Conservation (phyloP, 2,113 vertebrate genomes). For the Pachypanchax playfairii region DNA sequence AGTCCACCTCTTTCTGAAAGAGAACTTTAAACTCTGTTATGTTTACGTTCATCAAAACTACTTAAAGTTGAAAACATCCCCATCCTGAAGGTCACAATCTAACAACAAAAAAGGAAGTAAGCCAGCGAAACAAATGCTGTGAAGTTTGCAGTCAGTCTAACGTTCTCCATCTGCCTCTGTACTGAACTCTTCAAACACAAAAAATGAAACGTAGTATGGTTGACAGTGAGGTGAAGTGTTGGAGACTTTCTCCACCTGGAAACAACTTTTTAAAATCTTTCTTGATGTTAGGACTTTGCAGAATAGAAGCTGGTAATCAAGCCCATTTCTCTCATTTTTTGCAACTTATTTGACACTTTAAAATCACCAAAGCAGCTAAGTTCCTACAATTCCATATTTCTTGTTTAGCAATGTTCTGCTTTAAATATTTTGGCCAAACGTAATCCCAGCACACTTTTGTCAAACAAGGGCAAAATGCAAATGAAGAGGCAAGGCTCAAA, state of each 20-base stretch:
- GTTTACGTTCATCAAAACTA: background rate
- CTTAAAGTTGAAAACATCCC: background rate
- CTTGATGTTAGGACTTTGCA: background rate
- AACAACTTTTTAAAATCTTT: slow-evolving; percentile 1
- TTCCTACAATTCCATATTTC: slow-evolving; percentile 45
- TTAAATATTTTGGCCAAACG: slow-evolving; percentile 48
- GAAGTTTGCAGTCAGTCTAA: background rate
- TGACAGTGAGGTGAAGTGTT: too few species aligned
- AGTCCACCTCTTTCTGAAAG: too few species aligned
- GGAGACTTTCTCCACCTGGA: background rate
- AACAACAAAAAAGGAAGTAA: too few species aligned
- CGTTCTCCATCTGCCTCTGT: background rate
- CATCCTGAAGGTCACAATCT: background rate
- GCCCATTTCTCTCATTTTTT: background rate
- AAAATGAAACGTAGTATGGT: too few species aligned
- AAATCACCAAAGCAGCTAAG: slow-evolving; percentile 13
- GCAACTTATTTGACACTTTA: slow-evolving; percentile 1
- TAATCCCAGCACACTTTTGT: slow-evolving; percentile 53
- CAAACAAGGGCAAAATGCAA: slow-evolving; percentile 72
- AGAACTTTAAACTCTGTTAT: too few species aligned
- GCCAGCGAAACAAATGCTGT: background rate
- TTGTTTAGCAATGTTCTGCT: slow-evolving; percentile 33
- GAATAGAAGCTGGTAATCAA: background rate
- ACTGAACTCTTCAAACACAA: too few species aligned
- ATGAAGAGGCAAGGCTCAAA: slow-evolving; percentile 61